These are phyloP conservation scores for Acrossocheilus wenchowensis DNA, from an alignment of 2,797 vertebrate species.

Conservation along the genomic window DNA sequence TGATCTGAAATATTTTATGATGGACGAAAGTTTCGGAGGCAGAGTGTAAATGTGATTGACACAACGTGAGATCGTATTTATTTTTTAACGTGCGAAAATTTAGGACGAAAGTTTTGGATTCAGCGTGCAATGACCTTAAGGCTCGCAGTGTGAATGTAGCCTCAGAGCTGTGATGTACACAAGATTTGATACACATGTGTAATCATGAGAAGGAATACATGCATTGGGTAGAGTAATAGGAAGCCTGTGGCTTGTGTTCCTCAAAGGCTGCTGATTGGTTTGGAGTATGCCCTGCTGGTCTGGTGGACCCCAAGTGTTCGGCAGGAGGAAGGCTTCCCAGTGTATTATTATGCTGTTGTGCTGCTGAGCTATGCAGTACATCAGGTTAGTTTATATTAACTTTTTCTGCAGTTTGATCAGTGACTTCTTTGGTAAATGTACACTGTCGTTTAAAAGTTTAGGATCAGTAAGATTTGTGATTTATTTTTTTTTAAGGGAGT, in stretches of 20 bases:
- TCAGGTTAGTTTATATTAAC: constrained; percentile 82
- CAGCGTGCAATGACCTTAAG: too few relatives aligned
- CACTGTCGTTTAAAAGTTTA: not conserved
- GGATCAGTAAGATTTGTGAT: not conserved
- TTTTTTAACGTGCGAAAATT: too few relatives aligned
- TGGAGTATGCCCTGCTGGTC: constrained; percentile 90
- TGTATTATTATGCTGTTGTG: constrained; percentile 88
- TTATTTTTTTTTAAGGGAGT: not conserved
- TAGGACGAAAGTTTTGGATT: too few relatives aligned
- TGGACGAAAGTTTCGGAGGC: too few relatives aligned
- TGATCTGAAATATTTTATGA: too few relatives aligned
- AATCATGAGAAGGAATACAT: not conserved
- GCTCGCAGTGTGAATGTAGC: too few relatives aligned
- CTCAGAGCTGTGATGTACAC: not conserved
- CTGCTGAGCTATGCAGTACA: constrained; percentile 93
- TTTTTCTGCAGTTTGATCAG: not conserved
- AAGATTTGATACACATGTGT: not conserved
- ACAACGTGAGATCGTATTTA: too few relatives aligned
- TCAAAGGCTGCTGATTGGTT: constrained; percentile 88
- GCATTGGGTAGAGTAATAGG: not conserved
- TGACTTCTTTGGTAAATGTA: not conserved
- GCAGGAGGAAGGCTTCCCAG: constrained; percentile 88
- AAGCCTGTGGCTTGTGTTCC: constrained; percentile 11
- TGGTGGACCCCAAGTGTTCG: constrained; percentile 94
- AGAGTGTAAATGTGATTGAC: too few relatives aligned